phyloP scores from a whole-genome alignment of 2,113 vertebrate species.

The Tragulus kanchil region DNA sequence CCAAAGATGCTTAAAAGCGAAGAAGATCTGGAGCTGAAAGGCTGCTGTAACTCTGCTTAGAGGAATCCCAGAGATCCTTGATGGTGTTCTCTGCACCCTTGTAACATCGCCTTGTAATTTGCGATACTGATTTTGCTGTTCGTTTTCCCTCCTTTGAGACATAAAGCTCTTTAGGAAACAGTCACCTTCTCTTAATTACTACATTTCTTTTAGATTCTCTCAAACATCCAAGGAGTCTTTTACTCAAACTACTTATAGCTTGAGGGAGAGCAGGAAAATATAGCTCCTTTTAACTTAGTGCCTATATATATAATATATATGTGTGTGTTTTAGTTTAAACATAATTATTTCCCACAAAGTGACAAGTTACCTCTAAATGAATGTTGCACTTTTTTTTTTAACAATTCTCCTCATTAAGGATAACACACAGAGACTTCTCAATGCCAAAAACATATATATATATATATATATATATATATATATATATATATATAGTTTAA shows the following conservation, averaged over 20 bases:
- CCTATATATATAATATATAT: background rate
- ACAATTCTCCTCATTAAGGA: background rate
- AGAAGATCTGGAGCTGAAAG: background rate
- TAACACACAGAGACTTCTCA: background rate
- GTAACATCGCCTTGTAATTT: background rate
- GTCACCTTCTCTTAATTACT: conserved; percentile 15
- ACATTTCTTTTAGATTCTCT: conserved; percentile 13
- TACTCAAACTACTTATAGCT: background rate
- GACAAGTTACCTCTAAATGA: background rate
- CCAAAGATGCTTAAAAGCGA: background rate
- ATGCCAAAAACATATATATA: no score
- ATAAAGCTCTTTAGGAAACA: conserved; percentile 29
- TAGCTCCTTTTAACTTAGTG: background rate
- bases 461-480: no score
- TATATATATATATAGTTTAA: background rate
- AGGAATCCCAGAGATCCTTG: background rate
- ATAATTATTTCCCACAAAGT: background rate
- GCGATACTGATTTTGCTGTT: background rate
- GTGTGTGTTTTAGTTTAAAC: background rate
- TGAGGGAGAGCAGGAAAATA: background rate
- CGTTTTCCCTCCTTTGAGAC: background rate
- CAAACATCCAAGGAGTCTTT: background rate
- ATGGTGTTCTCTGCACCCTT: background rate
- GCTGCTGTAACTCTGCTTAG: background rate
- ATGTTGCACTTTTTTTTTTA: background rate